A percentile compares a stretch with the other conserved stretches of the same genome.
Conservation (phyloP, 2,888 invertebrate genomes). For the Microctonus hyperodae region DNA sequence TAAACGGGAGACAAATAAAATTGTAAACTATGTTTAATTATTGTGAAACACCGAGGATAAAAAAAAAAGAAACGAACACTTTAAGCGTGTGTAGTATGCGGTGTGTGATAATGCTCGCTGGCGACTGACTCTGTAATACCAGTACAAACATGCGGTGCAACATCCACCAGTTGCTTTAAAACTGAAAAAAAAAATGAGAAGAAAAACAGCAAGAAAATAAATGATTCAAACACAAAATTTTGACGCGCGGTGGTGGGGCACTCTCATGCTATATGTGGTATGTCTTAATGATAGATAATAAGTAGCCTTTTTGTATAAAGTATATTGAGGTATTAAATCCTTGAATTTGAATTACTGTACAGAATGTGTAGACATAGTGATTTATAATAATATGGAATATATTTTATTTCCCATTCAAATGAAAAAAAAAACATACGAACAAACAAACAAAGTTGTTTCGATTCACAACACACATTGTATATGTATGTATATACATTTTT, state of each 20-base stretch:
- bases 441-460: slow-evolving; percentile 18
- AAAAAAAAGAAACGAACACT: slow-evolving; percentile 47
- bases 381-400: slow-evolving; percentile 64
- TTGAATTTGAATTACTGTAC: slow-evolving; percentile 63
- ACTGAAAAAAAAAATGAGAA: slow-evolving; percentile 13
- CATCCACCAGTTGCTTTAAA: slow-evolving; percentile 50
- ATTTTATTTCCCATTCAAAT: slow-evolving; percentile 63
- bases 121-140: slow-evolving; percentile 64
- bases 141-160: slow-evolving; percentile 62
- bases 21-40: slow-evolving; percentile 23
- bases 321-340: slow-evolving; percentile 63
- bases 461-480: slow-evolving; percentile 7
- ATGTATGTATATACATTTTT: slow-evolving; percentile 15
- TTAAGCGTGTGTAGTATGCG: slow-evolving; percentile 56
- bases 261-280: slow-evolving; percentile 61
- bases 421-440: slow-evolving; percentile 37
- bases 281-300: slow-evolving; percentile 64
- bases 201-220: not conserved
- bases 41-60: slow-evolving; percentile 48
- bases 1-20: slow-evolving; percentile 6
- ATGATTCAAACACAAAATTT: not conserved
- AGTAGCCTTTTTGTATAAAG: slow-evolving; percentile 64
- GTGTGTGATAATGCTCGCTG: slow-evolving; percentile 63
- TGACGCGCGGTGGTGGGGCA: slow-evolving; percentile 46
- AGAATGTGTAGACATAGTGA: slow-evolving; percentile 64